Evolutionary conservation across 1,140 invertebrate genomes (phyloP).

Genomic region (Saccostrea echinata): DNA sequence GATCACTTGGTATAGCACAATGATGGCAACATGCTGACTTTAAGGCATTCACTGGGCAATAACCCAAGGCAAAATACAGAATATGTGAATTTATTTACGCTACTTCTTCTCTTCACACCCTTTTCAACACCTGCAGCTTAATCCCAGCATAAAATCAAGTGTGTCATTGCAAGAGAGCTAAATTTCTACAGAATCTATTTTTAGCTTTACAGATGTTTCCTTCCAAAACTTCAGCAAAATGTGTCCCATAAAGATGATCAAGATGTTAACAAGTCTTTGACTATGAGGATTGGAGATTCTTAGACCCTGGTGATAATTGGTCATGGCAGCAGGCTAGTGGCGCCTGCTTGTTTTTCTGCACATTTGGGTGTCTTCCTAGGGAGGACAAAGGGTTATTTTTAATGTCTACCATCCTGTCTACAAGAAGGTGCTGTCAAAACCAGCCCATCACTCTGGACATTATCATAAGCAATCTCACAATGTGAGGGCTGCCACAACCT

Average conservation of each 20-base stretch:
- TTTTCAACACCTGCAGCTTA: not conserved
- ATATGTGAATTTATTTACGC: not conserved
- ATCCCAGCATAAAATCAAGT: not conserved
- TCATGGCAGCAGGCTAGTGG: constrained; percentile 32
- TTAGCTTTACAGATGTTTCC: not conserved
- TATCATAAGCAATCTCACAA: not conserved
- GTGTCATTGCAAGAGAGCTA: not conserved
- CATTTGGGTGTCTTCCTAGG: constrained; percentile 3
- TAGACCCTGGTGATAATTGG: constrained; percentile 3
- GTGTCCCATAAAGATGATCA: not conserved
- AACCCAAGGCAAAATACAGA: not conserved
- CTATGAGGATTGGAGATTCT: constrained; percentile 7
- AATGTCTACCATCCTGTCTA: constrained; percentile 17
- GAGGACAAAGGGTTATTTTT: constrained; percentile 27
- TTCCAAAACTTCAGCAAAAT: not conserved
- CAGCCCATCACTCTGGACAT: constrained; percentile 15
- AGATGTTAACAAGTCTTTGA: constrained; percentile 1
- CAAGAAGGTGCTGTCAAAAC: constrained; percentile 15
- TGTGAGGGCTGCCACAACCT: not conserved
- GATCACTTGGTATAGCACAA: too few species aligned
- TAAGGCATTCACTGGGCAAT: not conserved
- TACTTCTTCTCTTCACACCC: not conserved
- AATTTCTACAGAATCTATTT: not conserved
- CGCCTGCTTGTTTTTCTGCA: not conserved
- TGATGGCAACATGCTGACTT: not conserved